Conservation (phyloP, 2,888 invertebrate species). For the Melanostoma scalare region DNA sequence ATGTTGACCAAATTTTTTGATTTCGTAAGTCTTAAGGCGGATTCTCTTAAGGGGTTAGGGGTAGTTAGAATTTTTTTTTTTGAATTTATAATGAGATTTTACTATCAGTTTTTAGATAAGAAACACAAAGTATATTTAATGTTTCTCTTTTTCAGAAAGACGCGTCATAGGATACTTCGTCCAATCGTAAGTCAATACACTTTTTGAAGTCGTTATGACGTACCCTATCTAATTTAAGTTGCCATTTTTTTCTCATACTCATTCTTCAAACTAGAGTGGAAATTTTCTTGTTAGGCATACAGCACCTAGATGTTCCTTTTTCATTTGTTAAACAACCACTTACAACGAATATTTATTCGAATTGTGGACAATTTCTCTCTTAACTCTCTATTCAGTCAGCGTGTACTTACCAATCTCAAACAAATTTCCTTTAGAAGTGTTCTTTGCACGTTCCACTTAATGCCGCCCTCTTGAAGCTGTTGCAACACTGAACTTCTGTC, state of each 20-base stretch:
- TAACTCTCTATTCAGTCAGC: slow-evolving; percentile 1
- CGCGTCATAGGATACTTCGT: too few relatives aligned
- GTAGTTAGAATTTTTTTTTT: too few relatives aligned
- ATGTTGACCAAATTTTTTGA: too few relatives aligned
- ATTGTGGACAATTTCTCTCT: slow-evolving; percentile 19
- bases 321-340: slow-evolving; percentile 52
- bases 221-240: too few relatives aligned
- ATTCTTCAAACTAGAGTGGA: not conserved
- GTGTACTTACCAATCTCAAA: slow-evolving; percentile 76
- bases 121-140: too few relatives aligned
- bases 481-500: slow-evolving; percentile 61
- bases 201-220: too few relatives aligned
- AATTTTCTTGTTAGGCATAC: slow-evolving; percentile 51
- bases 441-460: slow-evolving; percentile 75
- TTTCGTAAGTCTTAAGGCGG: too few relatives aligned
- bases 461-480: slow-evolving; percentile 64
- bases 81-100: too few relatives aligned
- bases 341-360: slow-evolving; percentile 51
- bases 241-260: not conserved
- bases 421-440: slow-evolving; percentile 79
- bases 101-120: too few relatives aligned
- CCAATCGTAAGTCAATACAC: too few relatives aligned
- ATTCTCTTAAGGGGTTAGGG: too few relatives aligned
- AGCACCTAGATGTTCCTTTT: slow-evolving; percentile 24
- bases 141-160: too few relatives aligned